These are phyloP conservation scores for Phoebastria nigripes DNA, from an alignment of 2,797 vertebrate genomes.

Conservation along the genomic window DNA sequence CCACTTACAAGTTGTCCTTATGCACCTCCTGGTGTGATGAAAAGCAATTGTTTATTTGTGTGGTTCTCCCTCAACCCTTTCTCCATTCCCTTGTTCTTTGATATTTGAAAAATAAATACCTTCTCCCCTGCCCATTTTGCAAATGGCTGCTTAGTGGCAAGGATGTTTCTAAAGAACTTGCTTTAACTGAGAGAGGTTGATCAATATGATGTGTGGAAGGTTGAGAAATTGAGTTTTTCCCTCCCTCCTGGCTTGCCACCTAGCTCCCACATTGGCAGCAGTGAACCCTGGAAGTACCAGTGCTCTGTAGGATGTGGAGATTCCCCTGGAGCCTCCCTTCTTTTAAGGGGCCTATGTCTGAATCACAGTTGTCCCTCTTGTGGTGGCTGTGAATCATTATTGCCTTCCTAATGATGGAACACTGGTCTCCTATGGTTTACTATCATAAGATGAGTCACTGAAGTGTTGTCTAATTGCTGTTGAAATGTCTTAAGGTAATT, in stretches of 20 bases:
- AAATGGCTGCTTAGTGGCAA: neutral
- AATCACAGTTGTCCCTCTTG: conserved; percentile 10
- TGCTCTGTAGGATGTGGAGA: neutral
- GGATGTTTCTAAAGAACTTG: neutral
- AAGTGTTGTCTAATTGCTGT: neutral
- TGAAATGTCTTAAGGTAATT: conserved; percentile 19
- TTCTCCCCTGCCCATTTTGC: neutral
- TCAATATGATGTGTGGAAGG: neutral
- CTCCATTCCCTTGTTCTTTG: neutral
- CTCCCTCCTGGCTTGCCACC: neutral
- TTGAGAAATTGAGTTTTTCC: neutral
- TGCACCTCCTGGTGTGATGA: conserved; percentile 5
- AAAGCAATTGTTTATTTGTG: neutral
- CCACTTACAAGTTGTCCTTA: conserved; percentile 10
- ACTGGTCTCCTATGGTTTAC: conserved; percentile 13
- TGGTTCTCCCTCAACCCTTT: neutral
- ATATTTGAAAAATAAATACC: neutral
- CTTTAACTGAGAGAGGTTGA: neutral
- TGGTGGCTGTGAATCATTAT: conserved; percentile 31
- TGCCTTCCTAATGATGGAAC: conserved; percentile 13
- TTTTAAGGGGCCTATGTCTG: neutral
- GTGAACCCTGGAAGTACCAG: neutral
- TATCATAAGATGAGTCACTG: conserved; percentile 34
- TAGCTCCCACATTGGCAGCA: neutral
- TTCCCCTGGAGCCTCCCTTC: neutral